Conservation (phyloP, 2,797 vertebrate genomes). For the Anableps anableps region DNA sequence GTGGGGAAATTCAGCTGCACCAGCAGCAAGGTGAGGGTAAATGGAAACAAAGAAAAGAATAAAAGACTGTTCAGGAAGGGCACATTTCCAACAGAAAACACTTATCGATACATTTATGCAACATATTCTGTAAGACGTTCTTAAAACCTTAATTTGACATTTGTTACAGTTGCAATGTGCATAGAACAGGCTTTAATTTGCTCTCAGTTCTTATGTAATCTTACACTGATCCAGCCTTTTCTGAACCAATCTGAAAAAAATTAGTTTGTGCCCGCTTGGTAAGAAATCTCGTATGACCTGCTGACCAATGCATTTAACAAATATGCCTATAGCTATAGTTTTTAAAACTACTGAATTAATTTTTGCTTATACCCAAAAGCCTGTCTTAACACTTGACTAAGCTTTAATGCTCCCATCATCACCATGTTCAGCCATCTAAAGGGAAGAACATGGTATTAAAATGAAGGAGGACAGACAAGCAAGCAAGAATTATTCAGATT, state of each 20-base stretch:
- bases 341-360: conserved; percentile 37
- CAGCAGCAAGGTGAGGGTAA: not conserved
- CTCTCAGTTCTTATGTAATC: not conserved
- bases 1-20: not conserved
- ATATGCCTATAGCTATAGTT: conserved; percentile 30
- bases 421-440: conserved; percentile 26
- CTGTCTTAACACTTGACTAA: conserved; percentile 43
- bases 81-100: not conserved
- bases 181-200: not conserved
- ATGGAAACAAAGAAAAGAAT: not conserved
- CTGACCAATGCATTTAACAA: conserved; percentile 46
- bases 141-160: not conserved
- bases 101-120: not conserved
- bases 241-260: conserved; percentile 26
- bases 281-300: conserved; percentile 43
- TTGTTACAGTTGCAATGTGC: not conserved
- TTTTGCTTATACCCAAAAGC: conserved; percentile 48
- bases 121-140: not conserved
- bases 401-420: conserved; percentile 33
- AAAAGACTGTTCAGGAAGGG: not conserved
- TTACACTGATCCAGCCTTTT: conserved; percentile 6
- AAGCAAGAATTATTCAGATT: conserved; percentile 29
- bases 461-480: conserved; percentile 1
- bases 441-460: conserved; percentile 16
- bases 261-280: conserved; percentile 41